These are phyloP conservation scores for Adrianichthys oophorus DNA, from an alignment of 2,797 vertebrate genomes.

Conservation along the genomic window DNA sequence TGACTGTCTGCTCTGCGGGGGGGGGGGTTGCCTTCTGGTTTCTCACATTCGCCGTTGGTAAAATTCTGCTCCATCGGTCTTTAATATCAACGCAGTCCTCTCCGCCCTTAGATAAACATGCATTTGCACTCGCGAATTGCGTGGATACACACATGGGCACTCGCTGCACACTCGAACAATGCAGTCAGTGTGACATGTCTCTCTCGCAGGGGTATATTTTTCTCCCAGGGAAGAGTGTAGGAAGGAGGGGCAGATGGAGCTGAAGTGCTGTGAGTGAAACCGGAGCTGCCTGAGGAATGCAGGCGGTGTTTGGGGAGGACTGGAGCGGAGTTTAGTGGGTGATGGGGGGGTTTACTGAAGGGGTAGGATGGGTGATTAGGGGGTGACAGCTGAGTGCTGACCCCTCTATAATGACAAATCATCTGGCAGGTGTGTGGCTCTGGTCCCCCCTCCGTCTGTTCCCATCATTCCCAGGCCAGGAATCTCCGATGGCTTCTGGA, in stretches of 20 bases:
- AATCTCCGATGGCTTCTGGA: conserved; percentile 69
- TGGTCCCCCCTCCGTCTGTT: conserved; percentile 39
- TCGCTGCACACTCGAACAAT: conserved; percentile 57
- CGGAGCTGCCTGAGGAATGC: conserved; percentile 77
- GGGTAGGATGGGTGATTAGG: conserved; percentile 81
- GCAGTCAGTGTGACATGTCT: conserved; percentile 57
- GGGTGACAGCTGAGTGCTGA: conserved; percentile 86
- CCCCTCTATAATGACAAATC: conserved; percentile 86
- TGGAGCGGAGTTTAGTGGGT: conserved; percentile 65
- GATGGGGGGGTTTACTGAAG: conserved; percentile 54
- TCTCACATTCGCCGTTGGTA: conserved; percentile 35
- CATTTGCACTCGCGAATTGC: conserved; percentile 37
- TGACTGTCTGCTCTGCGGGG: conserved; percentile 46
- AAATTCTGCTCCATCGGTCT: conserved; percentile 12
- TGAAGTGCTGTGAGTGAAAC: conserved; percentile 78
- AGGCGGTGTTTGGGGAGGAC: conserved; percentile 62
- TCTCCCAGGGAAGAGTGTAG: conserved; percentile 70
- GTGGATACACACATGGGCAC: conserved; percentile 36
- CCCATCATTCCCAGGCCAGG: conserved; percentile 59
- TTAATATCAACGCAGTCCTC: conserved; percentile 37
- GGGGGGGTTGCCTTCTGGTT: neutral
- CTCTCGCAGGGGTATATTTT: conserved; percentile 65
- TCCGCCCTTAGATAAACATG: conserved; percentile 56
- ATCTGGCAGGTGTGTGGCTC: conserved; percentile 82
- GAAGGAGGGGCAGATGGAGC: conserved; percentile 71